Base-by-base conservation (phyloP, 2,797 vertebrate genomes). In the Glyptemys insculpta region DNA sequence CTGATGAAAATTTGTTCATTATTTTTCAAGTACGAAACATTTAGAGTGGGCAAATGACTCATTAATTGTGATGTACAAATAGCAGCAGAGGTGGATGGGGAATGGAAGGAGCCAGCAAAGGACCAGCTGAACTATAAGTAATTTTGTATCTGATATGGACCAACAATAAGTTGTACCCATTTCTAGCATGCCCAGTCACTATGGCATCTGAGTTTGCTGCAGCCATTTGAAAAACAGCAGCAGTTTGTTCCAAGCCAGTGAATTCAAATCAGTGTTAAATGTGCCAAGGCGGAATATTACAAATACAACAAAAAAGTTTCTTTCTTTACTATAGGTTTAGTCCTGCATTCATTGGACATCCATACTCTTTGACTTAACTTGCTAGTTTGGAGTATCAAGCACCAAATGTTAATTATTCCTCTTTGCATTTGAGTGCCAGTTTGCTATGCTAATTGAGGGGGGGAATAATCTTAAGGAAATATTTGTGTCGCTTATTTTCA, bases 401-500 rank as follows among this genome's bases (percentile, higher is more conserved):
- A 81, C 12, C 27, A 5, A 29, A 23, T 74, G 9, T 53, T 56
- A 81, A 74, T 59, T 59, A 50, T 83, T 93, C 31, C n/a, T 41
- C 29, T 81, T 91, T 56, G 15, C 4, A 79, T 74, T 37, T 89
- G 76, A 79, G 34, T 12, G 2, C 1, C 8, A 54, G 6, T 76
- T 76, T 52, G 52, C 54, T 76, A 82, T 10, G 44, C 10, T 44
- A 41, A 37, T 81, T 81, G 86, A 93, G 94, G 12, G 88, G 56
- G 27, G 78, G 85, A 31, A 19, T 81, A 5, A 9, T 47, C 31
- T 68, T 83, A 65, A 92, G 27, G 52, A 92, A 91, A 54, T 25
- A 41, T 41, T 47, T 57, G 80, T 57, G 8, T 5, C 15, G 47
- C 5, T 5, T 91, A 2, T 80, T 84, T 80, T 84, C 0, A 0